Percentiles rank a stretch among this genome's conserved stretches.
phyloP scores from a whole-genome alignment of 2,797 vertebrate species.

The Myotis vivesi region DNA sequence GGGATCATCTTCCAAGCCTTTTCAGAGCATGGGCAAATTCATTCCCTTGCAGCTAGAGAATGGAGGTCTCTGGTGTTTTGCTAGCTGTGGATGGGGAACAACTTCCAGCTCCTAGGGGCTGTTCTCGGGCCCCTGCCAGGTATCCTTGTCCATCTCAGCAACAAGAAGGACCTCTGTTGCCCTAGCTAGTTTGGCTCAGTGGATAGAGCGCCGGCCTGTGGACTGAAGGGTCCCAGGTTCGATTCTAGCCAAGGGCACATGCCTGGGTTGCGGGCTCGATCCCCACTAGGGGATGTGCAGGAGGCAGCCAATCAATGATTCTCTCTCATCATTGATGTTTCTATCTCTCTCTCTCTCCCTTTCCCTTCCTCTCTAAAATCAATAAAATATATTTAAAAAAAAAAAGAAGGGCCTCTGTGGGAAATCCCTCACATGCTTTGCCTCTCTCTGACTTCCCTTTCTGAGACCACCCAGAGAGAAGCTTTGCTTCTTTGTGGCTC shows the following conservation, averaged over 20 bases:
- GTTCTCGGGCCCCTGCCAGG: background rate
- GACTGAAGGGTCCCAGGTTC: too few species aligned
- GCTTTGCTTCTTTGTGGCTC: background rate
- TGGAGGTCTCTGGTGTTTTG: background rate
- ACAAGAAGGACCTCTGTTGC: background rate
- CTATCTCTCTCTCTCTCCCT: too few species aligned
- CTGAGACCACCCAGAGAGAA: background rate
- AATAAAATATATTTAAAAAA: too few species aligned
- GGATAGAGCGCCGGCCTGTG: too few species aligned
- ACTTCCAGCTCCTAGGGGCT: background rate
- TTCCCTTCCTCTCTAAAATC: too few species aligned
- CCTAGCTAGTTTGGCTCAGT: too few species aligned
- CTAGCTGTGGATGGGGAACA: background rate
- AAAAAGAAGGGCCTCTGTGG: background rate
- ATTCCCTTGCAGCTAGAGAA: background rate
- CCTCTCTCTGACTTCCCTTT: background rate
- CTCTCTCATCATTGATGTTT: too few species aligned
- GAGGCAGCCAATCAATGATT: too few species aligned
- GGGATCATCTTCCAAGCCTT: background rate
- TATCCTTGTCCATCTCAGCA: background rate
- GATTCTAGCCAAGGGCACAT: too few species aligned
- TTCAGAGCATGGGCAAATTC: background rate
- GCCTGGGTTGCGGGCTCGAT: too few species aligned
- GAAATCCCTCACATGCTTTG: background rate
- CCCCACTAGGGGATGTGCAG: too few species aligned